These are phyloP conservation scores for Microcebus griseorufus DNA, from an alignment of 2,113 vertebrate species.

Conservation along the genomic window DNA sequence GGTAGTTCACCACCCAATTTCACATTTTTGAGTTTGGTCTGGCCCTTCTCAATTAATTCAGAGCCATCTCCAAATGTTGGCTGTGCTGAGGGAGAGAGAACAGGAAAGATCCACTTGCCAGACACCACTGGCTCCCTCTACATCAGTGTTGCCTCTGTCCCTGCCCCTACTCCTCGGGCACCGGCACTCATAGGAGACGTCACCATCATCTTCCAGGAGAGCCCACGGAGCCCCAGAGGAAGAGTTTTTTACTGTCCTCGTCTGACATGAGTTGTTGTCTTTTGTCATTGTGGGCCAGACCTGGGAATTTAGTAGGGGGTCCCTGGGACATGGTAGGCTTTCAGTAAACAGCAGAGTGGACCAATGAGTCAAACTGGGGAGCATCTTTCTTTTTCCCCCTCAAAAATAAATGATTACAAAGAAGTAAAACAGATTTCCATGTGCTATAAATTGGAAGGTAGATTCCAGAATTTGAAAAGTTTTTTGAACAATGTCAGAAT, in stretches of 20 bases:
- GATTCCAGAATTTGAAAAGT: background rate
- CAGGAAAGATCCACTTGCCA: background rate
- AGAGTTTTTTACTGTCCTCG: background rate
- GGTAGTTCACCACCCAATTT: background rate
- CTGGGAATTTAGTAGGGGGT: background rate
- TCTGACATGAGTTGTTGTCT: background rate
- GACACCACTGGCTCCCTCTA: accelerated
- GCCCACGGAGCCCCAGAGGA: background rate
- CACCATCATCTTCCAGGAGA: background rate
- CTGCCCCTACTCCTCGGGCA: background rate
- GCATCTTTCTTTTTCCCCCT: background rate
- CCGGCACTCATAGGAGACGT: background rate
- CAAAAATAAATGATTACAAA: conserved; percentile 12
- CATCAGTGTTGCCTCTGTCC: accelerated
- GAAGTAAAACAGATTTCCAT: background rate
- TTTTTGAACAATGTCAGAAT: background rate
- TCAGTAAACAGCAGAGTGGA: background rate
- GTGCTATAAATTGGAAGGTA: background rate
- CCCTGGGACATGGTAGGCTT: background rate
- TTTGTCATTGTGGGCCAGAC: background rate
- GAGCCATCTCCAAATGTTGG: background rate
- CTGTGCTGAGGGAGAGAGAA: background rate
- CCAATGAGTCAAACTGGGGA: background rate
- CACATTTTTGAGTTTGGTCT: background rate
- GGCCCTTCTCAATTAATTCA: background rate